Conservation (phyloP, 53 echinoderm and acorn worm species). For the Actinopyga echinites region DNA sequence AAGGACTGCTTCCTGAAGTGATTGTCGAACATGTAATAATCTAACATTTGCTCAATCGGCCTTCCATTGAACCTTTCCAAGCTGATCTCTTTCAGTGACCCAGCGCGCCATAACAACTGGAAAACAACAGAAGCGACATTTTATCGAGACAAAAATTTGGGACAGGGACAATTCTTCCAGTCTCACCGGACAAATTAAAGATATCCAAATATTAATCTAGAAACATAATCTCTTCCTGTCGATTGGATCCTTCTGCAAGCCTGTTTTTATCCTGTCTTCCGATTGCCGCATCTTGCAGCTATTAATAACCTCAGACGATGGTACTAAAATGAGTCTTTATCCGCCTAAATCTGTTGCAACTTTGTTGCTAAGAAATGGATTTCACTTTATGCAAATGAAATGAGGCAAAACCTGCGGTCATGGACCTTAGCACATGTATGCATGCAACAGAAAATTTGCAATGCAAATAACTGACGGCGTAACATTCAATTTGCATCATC, state of each 20-base stretch:
- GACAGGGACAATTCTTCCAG: slow-evolving; percentile 15
- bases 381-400: no score
- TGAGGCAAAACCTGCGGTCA: no score
- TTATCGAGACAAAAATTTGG: not conserved
- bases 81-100: slow-evolving; percentile 18
- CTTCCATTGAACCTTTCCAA: not conserved
- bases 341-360: not conserved
- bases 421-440: no score
- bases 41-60: slow-evolving; percentile 8
- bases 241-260: not conserved
- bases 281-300: not conserved
- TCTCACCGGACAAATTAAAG: slow-evolving; percentile 29
- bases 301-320: slow-evolving; percentile 10
- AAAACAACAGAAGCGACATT: not conserved
- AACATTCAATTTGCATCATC: no score
- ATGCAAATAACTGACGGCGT: no score
- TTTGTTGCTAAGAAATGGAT: no score
- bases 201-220: slow-evolving; percentile 32
- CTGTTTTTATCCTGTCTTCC: slow-evolving; percentile 24
- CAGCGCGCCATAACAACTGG: slow-evolving; percentile 8
- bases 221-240: slow-evolving; percentile 10
- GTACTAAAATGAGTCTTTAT: slow-evolving; percentile 19
- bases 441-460: no score
- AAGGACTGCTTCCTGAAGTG: not conserved
- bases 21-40: slow-evolving; percentile 9